These are phyloP conservation scores for Odontocolon sp. DNA, from an alignment of 2,888 invertebrate species.

Conservation along the genomic window DNA sequence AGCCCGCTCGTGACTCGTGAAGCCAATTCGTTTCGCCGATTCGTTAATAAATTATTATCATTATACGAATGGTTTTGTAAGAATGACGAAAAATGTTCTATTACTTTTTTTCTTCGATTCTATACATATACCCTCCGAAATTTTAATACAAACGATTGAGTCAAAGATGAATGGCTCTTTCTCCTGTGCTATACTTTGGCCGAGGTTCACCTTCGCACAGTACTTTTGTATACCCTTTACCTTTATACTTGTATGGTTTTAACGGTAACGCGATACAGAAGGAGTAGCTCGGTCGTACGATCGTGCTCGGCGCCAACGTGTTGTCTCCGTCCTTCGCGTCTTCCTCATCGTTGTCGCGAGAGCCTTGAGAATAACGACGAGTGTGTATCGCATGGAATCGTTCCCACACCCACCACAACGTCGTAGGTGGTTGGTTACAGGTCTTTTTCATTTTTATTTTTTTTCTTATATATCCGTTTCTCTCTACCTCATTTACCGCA, in stretches of 20 bases:
- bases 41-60: conserved; percentile 47
- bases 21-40: conserved; percentile 39
- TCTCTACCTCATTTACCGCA: not conserved
- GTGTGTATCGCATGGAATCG: conserved; percentile 48
- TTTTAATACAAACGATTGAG: conserved; percentile 22
- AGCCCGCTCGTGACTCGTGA: not conserved
- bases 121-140: not conserved
- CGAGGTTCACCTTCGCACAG: not conserved
- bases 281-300: conserved; percentile 17
- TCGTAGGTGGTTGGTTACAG: conserved; percentile 51
- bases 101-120: not conserved
- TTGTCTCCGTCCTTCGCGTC: conserved; percentile 39
- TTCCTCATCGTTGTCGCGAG: conserved; percentile 4
- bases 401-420: conserved; percentile 68
- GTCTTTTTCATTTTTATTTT: not conserved
- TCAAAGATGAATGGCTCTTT: conserved; percentile 6
- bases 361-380: conserved; percentile 38
- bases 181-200: conserved; percentile 4
- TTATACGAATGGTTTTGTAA: conserved; percentile 16
- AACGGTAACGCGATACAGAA: conserved; percentile 48
- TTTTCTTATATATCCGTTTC: not conserved
- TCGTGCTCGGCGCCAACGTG: conserved; percentile 28
- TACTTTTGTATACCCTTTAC: conserved; percentile 8
- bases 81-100: not conserved
- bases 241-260: conserved; percentile 29